Evolutionary conservation across 2,113 vertebrate genomes (phyloP).

Genomic region (Chaenocephalus aceratus): DNA sequence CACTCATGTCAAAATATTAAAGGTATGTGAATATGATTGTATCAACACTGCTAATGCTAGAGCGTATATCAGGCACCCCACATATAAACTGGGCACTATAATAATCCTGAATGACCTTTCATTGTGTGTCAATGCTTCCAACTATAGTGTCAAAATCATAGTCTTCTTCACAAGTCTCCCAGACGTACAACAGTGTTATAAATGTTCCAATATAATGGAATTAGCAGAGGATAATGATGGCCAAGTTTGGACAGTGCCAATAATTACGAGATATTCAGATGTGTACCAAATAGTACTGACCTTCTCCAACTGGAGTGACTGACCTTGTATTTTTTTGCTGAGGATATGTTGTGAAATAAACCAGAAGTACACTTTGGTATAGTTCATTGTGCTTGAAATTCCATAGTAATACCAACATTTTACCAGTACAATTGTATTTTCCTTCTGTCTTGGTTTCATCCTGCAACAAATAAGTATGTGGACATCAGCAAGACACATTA

Average conservation of each 20-base stretch:
- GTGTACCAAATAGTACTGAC: constrained; percentile 16
- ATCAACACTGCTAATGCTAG: not conserved
- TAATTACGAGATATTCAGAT: constrained; percentile 51
- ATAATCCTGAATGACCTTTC: constrained; percentile 59
- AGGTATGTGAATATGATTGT: too few species aligned
- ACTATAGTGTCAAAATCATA: constrained; percentile 46
- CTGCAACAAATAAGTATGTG: constrained; percentile 30
- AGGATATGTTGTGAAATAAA: not conserved
- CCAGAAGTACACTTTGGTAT: constrained; percentile 27
- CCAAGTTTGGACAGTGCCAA: constrained; percentile 16
- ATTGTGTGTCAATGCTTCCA: constrained; percentile 42
- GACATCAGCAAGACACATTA: constrained; percentile 24
- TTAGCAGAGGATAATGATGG: constrained; percentile 37
- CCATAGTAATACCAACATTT: constrained; percentile 2
- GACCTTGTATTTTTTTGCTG: constrained; percentile 4
- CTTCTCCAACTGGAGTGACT: not conserved
- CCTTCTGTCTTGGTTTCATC: constrained; percentile 12
- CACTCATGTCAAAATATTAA: constrained; percentile 10
- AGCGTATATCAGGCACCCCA: constrained; percentile 2
- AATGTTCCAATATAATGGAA: constrained; percentile 53
- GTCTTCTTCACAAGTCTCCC: constrained; percentile 59
- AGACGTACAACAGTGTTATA: constrained; percentile 39
- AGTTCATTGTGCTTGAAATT: constrained; percentile 29
- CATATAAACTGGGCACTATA: constrained; percentile 25
- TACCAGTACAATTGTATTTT: constrained; percentile 1